Conservation (phyloP, 2,888 invertebrate genomes). For the Agrochola lychnidis region DNA sequence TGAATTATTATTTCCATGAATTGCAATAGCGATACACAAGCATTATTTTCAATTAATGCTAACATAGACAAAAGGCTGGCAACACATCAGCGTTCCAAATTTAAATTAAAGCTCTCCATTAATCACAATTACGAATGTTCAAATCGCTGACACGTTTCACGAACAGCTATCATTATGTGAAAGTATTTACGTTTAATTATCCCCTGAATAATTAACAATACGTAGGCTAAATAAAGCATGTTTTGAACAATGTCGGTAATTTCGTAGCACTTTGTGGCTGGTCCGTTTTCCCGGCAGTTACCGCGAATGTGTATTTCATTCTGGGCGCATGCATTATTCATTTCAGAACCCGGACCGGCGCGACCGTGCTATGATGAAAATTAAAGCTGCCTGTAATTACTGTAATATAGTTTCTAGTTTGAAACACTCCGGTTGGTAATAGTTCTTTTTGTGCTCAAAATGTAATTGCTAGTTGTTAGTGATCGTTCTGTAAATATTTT, state of each 20-base stretch:
- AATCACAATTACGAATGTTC: too few species aligned
- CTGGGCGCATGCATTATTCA: constrained; percentile 65
- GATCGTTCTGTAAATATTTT: not conserved
- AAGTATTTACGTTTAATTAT: constrained; percentile 50
- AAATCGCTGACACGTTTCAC: too few species aligned
- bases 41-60: too few species aligned
- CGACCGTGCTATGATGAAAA: constrained; percentile 53
- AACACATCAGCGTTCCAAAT: too few species aligned
- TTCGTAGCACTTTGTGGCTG: constrained; percentile 51
- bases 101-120: too few species aligned
- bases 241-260: constrained; percentile 57
- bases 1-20: too few species aligned
- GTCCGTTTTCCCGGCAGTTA: constrained; percentile 46
- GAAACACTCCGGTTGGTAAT: not conserved
- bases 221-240: constrained; percentile 44
- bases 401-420: constrained; percentile 32
- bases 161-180: constrained; percentile 37
- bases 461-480: constrained; percentile 6
- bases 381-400: constrained; percentile 43
- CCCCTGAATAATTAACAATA: constrained; percentile 42
- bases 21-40: too few species aligned
- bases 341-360: constrained; percentile 35
- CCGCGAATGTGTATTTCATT: constrained; percentile 64
- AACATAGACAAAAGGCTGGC: too few species aligned
- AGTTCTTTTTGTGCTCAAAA: not conserved